phyloP scores from a whole-genome alignment of 2,888 invertebrate genomes.

The Synergus itoensis region DNA sequence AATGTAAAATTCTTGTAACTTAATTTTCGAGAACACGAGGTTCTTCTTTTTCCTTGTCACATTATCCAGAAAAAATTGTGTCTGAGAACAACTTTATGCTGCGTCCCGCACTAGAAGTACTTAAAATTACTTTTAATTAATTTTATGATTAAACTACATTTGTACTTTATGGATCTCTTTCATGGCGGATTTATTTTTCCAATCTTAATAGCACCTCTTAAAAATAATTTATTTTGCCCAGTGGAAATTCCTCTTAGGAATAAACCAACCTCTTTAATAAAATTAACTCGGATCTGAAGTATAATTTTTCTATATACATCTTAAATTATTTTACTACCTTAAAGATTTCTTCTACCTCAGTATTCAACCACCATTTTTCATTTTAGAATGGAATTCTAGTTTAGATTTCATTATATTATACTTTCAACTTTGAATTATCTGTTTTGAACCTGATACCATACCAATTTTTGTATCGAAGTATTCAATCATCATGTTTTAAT shows the following conservation, averaged over 20 bases:
- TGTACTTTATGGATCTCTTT: conserved; percentile 5
- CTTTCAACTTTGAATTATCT: background rate
- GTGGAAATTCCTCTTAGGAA: background rate
- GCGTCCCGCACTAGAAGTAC: background rate
- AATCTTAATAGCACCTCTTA: conserved; percentile 25
- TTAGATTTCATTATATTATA: background rate
- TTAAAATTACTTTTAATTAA: conserved; percentile 17
- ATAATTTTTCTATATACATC: conserved; percentile 17
- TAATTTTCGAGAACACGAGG: background rate
- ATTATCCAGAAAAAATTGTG: background rate
- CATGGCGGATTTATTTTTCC: background rate
- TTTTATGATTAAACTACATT: conserved; percentile 12
- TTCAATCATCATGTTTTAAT: background rate
- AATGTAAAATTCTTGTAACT: background rate
- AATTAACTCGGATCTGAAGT: background rate
- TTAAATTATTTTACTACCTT: background rate
- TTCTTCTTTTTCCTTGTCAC: background rate
- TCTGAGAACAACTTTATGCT: background rate
- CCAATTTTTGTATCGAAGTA: background rate
- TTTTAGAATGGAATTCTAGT: background rate
- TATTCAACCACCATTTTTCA: conserved; percentile 3
- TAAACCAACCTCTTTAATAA: conserved; percentile 16
- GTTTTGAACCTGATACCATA: background rate
- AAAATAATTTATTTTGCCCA: conserved; percentile 18
- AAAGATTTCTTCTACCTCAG: background rate